These are phyloP conservation scores for Corvus moneduloides DNA, from an alignment of 2,113 vertebrate genomes.

Conservation along the genomic window DNA sequence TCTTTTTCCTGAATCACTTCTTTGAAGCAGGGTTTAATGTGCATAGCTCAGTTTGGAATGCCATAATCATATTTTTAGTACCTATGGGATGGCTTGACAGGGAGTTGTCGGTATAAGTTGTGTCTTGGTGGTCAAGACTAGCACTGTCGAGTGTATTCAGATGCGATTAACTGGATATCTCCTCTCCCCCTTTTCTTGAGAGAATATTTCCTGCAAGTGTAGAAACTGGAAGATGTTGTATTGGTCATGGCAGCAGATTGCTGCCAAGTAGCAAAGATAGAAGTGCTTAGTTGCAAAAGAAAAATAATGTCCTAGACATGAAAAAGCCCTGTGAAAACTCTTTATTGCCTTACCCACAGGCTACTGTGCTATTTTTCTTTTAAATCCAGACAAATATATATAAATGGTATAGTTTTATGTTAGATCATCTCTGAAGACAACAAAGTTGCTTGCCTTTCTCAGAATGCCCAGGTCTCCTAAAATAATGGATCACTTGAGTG, in stretches of 20 bases:
- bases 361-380: not conserved
- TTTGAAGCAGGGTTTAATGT: not conserved
- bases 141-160: not conserved
- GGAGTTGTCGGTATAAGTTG: not conserved
- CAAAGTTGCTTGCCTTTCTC: not conserved
- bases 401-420: not conserved
- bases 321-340: not conserved
- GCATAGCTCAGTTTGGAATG: not conserved
- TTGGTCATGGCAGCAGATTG: not conserved
- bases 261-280: not conserved
- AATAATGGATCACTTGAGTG: not conserved
- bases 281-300: not conserved
- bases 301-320: accelerated
- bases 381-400: not conserved
- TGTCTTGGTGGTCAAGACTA: not conserved
- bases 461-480: not conserved
- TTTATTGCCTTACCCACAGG: not conserved
- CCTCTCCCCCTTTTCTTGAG: not conserved
- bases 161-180: not conserved
- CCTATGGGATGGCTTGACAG: not conserved
- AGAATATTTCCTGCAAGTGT: not conserved
- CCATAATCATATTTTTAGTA: not conserved
- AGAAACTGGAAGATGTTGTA: not conserved
- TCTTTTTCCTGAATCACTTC: not conserved
- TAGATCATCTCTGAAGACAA: not conserved